These are phyloP conservation scores for Ophion costatus DNA, from an alignment of 2,888 invertebrate genomes.

Conservation along the genomic window DNA sequence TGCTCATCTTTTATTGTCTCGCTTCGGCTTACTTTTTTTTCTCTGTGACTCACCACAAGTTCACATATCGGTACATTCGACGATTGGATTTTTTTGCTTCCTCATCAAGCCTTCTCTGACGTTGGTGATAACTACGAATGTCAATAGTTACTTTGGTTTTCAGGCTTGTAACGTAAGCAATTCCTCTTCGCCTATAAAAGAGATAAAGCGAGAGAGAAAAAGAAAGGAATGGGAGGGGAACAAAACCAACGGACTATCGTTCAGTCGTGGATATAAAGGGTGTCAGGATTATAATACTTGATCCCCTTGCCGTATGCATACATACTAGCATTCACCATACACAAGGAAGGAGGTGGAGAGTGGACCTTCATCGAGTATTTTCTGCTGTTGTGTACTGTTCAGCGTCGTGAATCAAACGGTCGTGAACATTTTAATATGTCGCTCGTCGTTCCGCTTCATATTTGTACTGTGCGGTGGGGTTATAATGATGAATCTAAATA, in stretches of 20 bases:
- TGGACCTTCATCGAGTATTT: constrained; percentile 38
- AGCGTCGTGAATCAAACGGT: constrained; percentile 18
- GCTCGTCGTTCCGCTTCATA: constrained; percentile 14
- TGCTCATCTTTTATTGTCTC: constrained; percentile 4
- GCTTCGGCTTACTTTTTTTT: neutral
- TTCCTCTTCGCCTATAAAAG: neutral
- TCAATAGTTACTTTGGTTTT: no score
- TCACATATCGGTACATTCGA: neutral
- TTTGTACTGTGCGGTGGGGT: constrained; percentile 45
- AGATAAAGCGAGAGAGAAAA: neutral
- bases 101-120: neutral
- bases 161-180: no score
- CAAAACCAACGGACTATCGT: constrained; percentile 40
- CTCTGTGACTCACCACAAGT: neutral
- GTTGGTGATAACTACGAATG: neutral
- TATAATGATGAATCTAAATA: constrained; percentile 68
- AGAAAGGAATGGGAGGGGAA: neutral
- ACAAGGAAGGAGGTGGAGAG: constrained; percentile 33
- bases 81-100: neutral
- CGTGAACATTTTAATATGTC: constrained; percentile 21
- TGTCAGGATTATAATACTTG: constrained; percentile 75
- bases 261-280: constrained; percentile 60
- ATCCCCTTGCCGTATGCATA: constrained; percentile 67
- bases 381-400: no score
- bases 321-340: constrained; percentile 20